phyloP scores from a whole-genome alignment of 2,113 vertebrate genomes.

The Neogobius melanostomus region DNA sequence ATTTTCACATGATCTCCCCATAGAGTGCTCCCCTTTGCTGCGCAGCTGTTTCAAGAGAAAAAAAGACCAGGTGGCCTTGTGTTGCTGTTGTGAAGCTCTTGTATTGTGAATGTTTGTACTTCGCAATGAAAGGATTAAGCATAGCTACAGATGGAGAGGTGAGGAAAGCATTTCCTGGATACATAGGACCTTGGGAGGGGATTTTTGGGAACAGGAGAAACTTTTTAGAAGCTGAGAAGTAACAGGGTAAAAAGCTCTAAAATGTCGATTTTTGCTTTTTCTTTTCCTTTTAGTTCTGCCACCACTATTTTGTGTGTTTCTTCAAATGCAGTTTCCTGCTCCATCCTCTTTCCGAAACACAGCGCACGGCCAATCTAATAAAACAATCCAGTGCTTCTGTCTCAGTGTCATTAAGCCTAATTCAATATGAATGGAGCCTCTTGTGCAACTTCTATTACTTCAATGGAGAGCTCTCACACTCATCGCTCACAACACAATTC shows the following conservation, averaged over 20 bases:
- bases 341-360: constrained; percentile 17
- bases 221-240: too few species aligned
- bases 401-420: constrained; percentile 35
- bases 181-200: too few species aligned
- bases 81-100: not conserved
- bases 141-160: too few species aligned
- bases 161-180: too few species aligned
- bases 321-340: constrained; percentile 22
- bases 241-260: too few species aligned
- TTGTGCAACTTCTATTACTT: constrained; percentile 30
- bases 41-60: too few species aligned
- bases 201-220: too few species aligned
- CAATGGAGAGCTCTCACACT: constrained; percentile 18
- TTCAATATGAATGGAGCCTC: constrained; percentile 35
- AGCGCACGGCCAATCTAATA: constrained; percentile 31
- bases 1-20: too few species aligned
- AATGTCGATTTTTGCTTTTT: too few species aligned
- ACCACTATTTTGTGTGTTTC: constrained; percentile 2
- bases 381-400: constrained; percentile 22
- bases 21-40: too few species aligned
- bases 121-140: too few species aligned
- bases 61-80: not conserved
- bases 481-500: constrained; percentile 10
- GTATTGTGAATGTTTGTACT: not conserved
- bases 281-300: not conserved